phyloP scores from a whole-genome alignment of 2,797 vertebrate species.

The Semaprochilodus insignis region DNA sequence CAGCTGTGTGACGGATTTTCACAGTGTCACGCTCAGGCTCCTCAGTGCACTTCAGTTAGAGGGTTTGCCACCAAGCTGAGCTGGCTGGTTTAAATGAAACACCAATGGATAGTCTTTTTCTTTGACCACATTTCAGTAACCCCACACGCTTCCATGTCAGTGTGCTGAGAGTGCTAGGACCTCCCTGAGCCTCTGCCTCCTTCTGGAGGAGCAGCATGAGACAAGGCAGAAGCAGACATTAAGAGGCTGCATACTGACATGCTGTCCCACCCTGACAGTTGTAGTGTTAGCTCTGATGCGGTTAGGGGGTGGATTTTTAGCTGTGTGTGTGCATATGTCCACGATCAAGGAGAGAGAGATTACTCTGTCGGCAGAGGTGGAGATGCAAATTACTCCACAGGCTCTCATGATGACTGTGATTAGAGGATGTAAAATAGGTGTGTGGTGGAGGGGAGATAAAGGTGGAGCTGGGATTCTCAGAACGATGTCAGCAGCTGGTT shows the following conservation, averaged over 20 bases:
- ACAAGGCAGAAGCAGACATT: neutral
- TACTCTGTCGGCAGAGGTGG: slow-evolving; percentile 19
- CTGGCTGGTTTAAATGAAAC: neutral
- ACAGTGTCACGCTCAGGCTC: neutral
- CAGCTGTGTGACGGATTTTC: slow-evolving; percentile 20
- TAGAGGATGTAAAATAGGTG: slow-evolving; percentile 15
- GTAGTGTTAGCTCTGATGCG: neutral
- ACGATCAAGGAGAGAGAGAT: slow-evolving; percentile 17
- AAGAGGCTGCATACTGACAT: neutral
- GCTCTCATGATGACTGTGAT: slow-evolving; percentile 24
- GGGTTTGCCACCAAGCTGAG: neutral
- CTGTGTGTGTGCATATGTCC: neutral
- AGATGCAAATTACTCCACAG: neutral
- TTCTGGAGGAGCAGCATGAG: neutral
- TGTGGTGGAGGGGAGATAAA: neutral
- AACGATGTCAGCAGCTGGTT: neutral
- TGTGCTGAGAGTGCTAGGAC: neutral
- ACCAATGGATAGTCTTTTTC: neutral
- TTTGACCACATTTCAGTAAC: neutral
- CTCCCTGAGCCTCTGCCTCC: neutral
- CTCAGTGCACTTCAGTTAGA: neutral
- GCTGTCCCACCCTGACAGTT: slow-evolving; percentile 2
- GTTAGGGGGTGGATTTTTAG: neutral
- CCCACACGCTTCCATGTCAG: neutral
- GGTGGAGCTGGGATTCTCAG: slow-evolving; percentile 14